Percentiles rank a stretch among this genome's conserved stretches.
Evolutionary conservation across 2,888 invertebrate species (phyloP).

Genomic region (Drosophila pseudotalamancana): DNA sequence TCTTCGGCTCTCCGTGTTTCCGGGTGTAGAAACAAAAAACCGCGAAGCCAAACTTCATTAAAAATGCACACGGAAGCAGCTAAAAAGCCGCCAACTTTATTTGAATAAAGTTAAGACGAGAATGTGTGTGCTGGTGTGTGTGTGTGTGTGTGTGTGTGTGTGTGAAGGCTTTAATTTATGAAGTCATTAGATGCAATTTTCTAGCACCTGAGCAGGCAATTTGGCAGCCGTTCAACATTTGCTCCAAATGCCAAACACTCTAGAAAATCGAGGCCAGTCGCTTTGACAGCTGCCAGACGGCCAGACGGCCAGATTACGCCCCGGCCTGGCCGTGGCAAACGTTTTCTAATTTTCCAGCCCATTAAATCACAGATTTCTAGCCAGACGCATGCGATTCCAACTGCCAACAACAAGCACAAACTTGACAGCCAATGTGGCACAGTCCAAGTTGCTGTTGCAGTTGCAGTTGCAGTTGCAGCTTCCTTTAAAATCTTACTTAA

Average conservation of each 20-base stretch:
- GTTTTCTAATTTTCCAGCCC: slow-evolving; percentile 82
- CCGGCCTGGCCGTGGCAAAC: slow-evolving; percentile 55
- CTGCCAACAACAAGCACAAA: slow-evolving; percentile 47
- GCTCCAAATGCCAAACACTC: slow-evolving; percentile 48
- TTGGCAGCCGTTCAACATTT: slow-evolving; percentile 54
- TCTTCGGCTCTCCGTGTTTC: too few relatives aligned
- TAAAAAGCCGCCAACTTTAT: slow-evolving; percentile 49
- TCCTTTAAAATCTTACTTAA: not conserved
- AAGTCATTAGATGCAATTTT: slow-evolving; percentile 70
- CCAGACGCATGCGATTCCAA: slow-evolving; percentile 57
- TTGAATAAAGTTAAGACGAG: slow-evolving; percentile 39
- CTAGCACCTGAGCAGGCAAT: slow-evolving; percentile 59
- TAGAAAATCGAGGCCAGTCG: slow-evolving; percentile 63
- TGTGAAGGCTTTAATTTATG: slow-evolving; percentile 58
- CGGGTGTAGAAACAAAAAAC: slow-evolving; percentile 41
- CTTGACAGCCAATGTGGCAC: slow-evolving; percentile 34
- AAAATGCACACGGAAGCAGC: slow-evolving; percentile 63
- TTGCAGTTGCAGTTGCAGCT: slow-evolving; percentile 22
- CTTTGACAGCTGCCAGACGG: slow-evolving; percentile 62
- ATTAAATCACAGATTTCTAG: slow-evolving; percentile 71
- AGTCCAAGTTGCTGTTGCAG: slow-evolving; percentile 11
- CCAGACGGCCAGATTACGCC: too few relatives aligned
- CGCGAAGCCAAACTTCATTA: slow-evolving; percentile 66
- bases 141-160: slow-evolving; percentile 8
- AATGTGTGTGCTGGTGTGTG: slow-evolving; percentile 3